A percentile compares a stretch with the other conserved stretches of the same genome.
These are phyloP conservation scores for Caenorhabditis imperialis DNA, from an alignment of 2,888 invertebrate genomes.

Conservation along the genomic window DNA sequence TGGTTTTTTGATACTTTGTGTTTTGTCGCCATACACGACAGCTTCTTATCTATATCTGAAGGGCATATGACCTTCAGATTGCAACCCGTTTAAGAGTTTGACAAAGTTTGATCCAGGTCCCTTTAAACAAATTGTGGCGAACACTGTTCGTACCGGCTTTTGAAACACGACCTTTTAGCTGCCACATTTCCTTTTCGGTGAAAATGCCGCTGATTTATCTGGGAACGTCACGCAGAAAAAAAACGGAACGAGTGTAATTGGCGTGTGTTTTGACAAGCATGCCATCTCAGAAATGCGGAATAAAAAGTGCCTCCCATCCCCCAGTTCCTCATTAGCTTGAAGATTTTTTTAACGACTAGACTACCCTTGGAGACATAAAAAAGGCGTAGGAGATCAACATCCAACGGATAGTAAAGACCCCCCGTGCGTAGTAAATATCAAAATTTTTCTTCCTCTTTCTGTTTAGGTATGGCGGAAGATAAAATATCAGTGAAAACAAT, in stretches of 20 bases:
- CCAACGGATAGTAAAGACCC: slow-evolving; percentile 24
- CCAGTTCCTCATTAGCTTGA: slow-evolving; percentile 4
- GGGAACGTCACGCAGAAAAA: neutral
- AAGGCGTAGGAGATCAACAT: no score
- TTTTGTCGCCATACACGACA: neutral
- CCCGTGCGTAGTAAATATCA: slow-evolving; percentile 12
- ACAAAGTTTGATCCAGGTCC: slow-evolving; percentile 1
- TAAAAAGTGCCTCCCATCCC: no score
- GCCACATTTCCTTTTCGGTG: neutral
- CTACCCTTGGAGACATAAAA: slow-evolving; percentile 19
- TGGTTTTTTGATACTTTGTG: slow-evolving; percentile 12
- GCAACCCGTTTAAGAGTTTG: neutral
- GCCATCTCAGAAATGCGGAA: neutral
- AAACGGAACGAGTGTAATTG: slow-evolving; percentile 1
- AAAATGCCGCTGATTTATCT: slow-evolving; percentile 8
- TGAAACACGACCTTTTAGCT: slow-evolving; percentile 2
- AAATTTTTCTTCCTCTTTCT: slow-evolving; percentile 26
- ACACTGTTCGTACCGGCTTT: neutral
- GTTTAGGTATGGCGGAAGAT: slow-evolving; percentile 28
- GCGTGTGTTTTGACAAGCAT: neutral
- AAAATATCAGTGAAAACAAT: slow-evolving; percentile 46
- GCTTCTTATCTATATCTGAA: no score
- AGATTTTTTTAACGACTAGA: slow-evolving; percentile 14
- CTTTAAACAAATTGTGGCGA: neutral
- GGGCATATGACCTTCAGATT: slow-evolving; percentile 4